These are phyloP conservation scores for Phaethon lepturus DNA, from an alignment of 2,113 vertebrate species.

Conservation along the genomic window DNA sequence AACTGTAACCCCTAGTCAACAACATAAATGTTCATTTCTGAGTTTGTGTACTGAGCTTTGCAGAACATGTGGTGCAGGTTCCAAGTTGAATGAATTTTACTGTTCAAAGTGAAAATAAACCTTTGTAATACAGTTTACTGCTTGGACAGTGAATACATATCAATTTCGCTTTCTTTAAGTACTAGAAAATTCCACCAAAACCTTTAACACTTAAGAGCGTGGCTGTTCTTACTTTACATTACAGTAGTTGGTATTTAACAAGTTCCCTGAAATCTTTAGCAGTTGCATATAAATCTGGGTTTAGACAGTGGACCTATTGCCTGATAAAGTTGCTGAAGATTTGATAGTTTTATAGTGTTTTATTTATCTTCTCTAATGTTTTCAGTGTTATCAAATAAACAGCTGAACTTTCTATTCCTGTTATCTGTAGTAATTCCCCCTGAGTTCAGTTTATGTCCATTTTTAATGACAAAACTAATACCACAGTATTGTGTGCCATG, in stretches of 20 bases:
- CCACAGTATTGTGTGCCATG: background rate
- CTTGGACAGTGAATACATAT: background rate
- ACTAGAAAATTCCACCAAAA: background rate
- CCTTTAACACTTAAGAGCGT: background rate
- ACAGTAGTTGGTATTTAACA: background rate
- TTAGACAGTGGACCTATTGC: background rate
- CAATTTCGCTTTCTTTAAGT: background rate
- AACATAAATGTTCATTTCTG: background rate
- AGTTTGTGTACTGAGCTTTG: fast-evolving
- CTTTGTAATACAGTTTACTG: background rate
- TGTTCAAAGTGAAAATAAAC: background rate
- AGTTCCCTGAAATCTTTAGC: background rate
- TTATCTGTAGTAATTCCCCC: background rate
- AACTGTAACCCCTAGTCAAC: background rate
- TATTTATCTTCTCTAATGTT: background rate
- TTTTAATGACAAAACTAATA: background rate
- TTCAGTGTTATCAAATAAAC: background rate
- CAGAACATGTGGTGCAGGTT: background rate
- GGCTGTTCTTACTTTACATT: background rate
- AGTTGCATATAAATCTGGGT: background rate
- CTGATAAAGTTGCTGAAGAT: background rate
- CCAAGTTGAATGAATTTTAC: background rate
- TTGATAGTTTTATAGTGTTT: background rate
- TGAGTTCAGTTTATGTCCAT: background rate
- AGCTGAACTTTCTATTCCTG: background rate